phyloP scores from a whole-genome alignment of 2,888 invertebrate species.

The Coremacera marginata region DNA sequence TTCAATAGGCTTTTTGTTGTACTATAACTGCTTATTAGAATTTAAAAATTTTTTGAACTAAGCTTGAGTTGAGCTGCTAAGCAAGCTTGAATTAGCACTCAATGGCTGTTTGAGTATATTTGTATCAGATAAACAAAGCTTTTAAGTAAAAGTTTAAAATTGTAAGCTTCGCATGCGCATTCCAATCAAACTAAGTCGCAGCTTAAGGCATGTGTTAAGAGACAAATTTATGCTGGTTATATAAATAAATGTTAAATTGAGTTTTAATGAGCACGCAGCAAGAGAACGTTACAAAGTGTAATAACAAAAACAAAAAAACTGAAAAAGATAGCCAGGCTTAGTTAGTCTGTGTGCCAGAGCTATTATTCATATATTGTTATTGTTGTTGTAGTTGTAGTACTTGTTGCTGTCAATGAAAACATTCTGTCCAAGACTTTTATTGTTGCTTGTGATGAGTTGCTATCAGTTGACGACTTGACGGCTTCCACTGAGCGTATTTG shows the following conservation, averaged over 20 bases:
- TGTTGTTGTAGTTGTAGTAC: too few relatives aligned
- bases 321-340: too few relatives aligned
- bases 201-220: not conserved
- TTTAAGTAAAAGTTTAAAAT: not conserved
- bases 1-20: conserved; percentile 15
- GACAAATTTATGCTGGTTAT: not conserved
- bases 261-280: not conserved
- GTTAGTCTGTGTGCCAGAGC: too few relatives aligned
- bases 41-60: not conserved
- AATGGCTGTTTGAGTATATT: not conserved
- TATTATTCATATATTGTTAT: too few relatives aligned
- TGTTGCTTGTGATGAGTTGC: not conserved
- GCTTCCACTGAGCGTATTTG: not conserved
- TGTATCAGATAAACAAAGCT: not conserved
- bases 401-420: not conserved
- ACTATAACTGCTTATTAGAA: conserved; percentile 37
- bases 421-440: not conserved
- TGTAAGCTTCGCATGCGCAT: not conserved
- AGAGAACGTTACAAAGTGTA: too few relatives aligned
- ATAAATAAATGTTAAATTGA: conserved; percentile 6
- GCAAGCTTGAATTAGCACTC: not conserved
- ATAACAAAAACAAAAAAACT: too few relatives aligned
- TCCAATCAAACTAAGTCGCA: not conserved
- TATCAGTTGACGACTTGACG: not conserved
- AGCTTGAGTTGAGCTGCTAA: not conserved